Conservation (phyloP, 2,113 vertebrate species). For the Bettongia penicillata region DNA sequence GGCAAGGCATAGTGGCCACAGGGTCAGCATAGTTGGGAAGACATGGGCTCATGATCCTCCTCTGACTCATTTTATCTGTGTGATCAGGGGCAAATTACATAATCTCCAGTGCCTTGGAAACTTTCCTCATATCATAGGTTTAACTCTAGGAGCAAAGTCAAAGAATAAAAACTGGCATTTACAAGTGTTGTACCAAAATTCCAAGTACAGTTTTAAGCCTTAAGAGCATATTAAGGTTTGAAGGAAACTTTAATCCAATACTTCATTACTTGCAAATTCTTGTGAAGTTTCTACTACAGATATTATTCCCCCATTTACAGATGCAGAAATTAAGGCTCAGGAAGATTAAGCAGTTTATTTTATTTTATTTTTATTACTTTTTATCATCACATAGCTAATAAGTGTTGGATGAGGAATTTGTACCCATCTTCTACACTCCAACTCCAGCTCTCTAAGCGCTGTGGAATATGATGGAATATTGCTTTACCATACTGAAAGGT, state of each 20-base stretch:
- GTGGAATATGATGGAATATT: neutral
- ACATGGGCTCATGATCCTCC: neutral
- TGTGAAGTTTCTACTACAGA: neutral
- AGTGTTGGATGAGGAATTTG: neutral
- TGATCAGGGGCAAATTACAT: neutral
- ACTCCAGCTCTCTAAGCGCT: neutral
- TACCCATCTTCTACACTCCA: neutral
- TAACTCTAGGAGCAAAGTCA: neutral
- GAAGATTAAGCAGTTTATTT: neutral
- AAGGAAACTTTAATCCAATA: neutral
- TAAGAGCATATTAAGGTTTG: neutral
- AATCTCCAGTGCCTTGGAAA: neutral
- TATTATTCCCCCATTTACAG: neutral
- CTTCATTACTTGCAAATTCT: neutral
- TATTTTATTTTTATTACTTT: no score
- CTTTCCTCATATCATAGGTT: neutral
- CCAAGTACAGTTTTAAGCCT: neutral
- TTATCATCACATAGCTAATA: neutral
- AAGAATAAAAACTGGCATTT: neutral
- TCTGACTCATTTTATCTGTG: neutral
- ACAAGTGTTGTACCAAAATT: neutral
- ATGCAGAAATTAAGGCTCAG: neutral
- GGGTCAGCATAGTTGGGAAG: neutral
- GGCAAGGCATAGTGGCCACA: neutral
- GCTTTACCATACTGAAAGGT: neutral